Percentiles rank a stretch among this genome's conserved stretches.
Conservation (phyloP, 1,140 invertebrate species). For the Drosophila arawakana region DNA sequence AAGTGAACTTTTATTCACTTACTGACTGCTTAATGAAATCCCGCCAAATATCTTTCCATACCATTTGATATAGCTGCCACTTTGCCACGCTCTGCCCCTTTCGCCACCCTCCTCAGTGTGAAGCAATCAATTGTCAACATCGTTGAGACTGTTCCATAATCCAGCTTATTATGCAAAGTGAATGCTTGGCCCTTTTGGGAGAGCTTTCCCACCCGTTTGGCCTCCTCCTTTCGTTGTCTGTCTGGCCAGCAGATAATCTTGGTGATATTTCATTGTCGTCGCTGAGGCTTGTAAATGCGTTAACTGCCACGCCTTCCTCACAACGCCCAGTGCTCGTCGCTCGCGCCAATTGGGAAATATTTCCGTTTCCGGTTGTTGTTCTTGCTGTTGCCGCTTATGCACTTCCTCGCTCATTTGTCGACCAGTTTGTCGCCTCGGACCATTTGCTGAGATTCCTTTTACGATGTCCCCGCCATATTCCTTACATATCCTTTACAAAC, state of each 20-base stretch:
- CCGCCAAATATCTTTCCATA: constrained; percentile 62
- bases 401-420: constrained; percentile 69
- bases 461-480: constrained; percentile 42
- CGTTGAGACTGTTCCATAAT: constrained; percentile 56
- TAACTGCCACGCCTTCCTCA: constrained; percentile 63
- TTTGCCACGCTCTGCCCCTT: constrained; percentile 1
- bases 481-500: constrained; percentile 1
- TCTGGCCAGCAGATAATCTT: constrained; percentile 59
- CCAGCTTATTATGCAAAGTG: constrained; percentile 80
- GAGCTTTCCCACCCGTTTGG: constrained; percentile 8
- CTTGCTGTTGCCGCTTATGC: constrained; percentile 54
- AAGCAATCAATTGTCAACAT: constrained; percentile 69
- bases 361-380: constrained; percentile 65
- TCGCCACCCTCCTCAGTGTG: background rate
- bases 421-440: constrained; percentile 53
- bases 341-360: constrained; percentile 55
- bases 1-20: constrained; percentile 38
- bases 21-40: constrained; percentile 52
- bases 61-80: constrained; percentile 42
- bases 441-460: constrained; percentile 52
- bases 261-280: constrained; percentile 78
- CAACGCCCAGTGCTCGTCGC: background rate
- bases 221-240: background rate
- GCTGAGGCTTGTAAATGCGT: constrained; percentile 74
- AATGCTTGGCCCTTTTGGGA: constrained; percentile 45